Base-by-base conservation (phyloP, 2,888 invertebrate species). In the Crocallis elinguaria region DNA sequence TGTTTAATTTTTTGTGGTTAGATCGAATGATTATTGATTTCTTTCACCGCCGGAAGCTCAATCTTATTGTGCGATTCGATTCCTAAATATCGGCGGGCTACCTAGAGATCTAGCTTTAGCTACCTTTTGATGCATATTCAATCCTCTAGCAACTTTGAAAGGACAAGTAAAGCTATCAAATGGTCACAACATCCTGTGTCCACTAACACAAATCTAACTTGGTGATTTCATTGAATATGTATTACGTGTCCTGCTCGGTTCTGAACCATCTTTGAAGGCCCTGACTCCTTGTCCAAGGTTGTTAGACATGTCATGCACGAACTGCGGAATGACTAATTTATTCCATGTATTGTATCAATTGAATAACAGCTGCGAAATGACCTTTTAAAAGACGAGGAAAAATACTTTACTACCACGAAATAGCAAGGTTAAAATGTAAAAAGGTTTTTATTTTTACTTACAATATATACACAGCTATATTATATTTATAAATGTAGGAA, bases 261-360 rank as follows among this genome's bases (percentile, higher is more conserved):
- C 23, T 37, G 11, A 23, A 41, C 41, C 41, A 25, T 17, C 30
- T 16, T 23, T 6, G 23, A n/a, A 52, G 67, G 58, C 72, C 74
- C 52, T 73, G 74, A 61, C 58, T 68, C 55, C 27, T 54, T 44
- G 46, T 60, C 59, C 49, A 25, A 59, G 56, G 49, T 48, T 52
- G 55, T 57, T 49, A 59, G 44, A 27, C 43, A 49, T 49, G 60
- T 55, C 42, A 45, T 53, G 52, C 52, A 51, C 14, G 16, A 54
- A 36, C 23, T 11, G 50, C 12, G 11, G 55, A 46, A 58, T 61
- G 42, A 62, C 54, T 65, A 67, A 71, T 63, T 33, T 65, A 69
- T 67, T 72, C 71, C 63, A 64, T 64, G 75, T 60, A 71, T 39
- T 21, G 27, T 33, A 46, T 32, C 46, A 49, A 55, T 48, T 37